Conservation (phyloP, 30 jellyfish, hydroid and myxozoan genomes). For the Rhopilema esculentum region DNA sequence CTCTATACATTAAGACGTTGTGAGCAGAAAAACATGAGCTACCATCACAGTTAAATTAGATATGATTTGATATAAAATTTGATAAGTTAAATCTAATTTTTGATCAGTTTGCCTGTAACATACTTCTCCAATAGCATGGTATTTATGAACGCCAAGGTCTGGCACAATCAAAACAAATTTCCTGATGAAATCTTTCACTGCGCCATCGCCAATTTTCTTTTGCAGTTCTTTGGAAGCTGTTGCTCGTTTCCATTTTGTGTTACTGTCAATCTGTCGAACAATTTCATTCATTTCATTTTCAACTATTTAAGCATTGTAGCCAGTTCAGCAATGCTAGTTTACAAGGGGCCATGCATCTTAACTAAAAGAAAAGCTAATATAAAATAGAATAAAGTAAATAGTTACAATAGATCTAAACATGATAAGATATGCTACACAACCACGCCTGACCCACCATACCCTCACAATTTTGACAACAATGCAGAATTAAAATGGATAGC, state of each 20-base stretch:
- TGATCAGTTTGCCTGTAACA: neutral
- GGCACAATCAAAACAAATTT: neutral
- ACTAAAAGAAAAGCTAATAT: too few species aligned
- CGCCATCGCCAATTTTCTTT: neutral
- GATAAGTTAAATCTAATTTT: neutral
- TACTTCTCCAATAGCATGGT: constrained; percentile 1
- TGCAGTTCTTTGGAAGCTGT: neutral
- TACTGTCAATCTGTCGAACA: neutral
- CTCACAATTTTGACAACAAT: too few species aligned
- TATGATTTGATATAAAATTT: neutral
- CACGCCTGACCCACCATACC: too few species aligned
- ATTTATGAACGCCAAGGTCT: neutral
- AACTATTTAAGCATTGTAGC: too few species aligned
- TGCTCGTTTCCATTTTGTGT: constrained; percentile 13
- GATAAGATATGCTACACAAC: too few species aligned
- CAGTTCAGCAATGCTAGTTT: too few species aligned
- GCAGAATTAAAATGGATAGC: too few species aligned
- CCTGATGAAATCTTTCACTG: neutral
- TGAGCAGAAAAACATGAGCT: neutral
- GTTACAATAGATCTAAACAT: too few species aligned
- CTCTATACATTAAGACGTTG: neutral
- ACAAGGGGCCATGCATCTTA: too few species aligned
- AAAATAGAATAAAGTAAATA: too few species aligned
- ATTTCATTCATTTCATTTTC: too few species aligned
- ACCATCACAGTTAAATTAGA: neutral